Evolutionary conservation across 2,888 invertebrate genomes (phyloP), one percentile per base, ranked within the genome.

Genomic region (Rhogogaster chlorosoma): DNA sequence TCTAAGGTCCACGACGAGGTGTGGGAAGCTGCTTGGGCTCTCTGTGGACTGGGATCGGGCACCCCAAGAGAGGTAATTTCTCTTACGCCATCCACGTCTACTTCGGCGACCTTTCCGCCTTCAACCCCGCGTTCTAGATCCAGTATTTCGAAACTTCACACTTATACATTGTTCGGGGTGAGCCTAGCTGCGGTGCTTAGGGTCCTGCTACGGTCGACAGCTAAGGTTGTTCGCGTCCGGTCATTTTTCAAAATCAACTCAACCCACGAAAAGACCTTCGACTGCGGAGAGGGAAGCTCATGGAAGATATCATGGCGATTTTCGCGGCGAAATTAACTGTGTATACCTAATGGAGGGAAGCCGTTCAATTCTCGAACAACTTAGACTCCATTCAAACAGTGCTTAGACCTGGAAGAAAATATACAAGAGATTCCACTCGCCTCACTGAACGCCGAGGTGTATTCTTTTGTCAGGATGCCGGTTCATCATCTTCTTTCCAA

Each of bases 161-260:
- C 73, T 42, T 73, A 73, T 73, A 73, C 73, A 42, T 73, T 73
- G 73, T 38, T 26, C 38, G 38, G 38, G 12, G 42, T 38, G 42
- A 73, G 73, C 42, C 26, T 38, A 42, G 73, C 38, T 73, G 42
- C 73, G 73, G 73, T 73, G 73, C 73, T 73, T 42, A 73, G 73
- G 73, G 73, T 42, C 38, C 73, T 42, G 73, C 38, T 73, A 42
- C 73, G 73, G 73, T 73, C 42, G 73, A 73, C 73, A 73, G 73
- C 38, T 38, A n/a, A 12, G 42, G 73, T 73, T 73, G 73, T 42
- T n/a, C 42, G 38, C 73, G 22, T 42, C 10, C 26, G 73, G 73
- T 73, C 73, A 73, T 73, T 73, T 73, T 73, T 73, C 73, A 73
- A 73, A 73, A 73, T 73, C 73, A 73, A 73, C 42, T 42, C 73